Conservation (phyloP, 2,113 vertebrate species). For the human (Homo sapiens) region GRCh38 chr12:68711501-68712000, state of each 20-base stretch:
- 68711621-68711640: not conserved
- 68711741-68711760: not conserved
- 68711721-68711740: not conserved
- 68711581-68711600: not conserved
- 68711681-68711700: not conserved
- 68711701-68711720: not conserved
- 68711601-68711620: not conserved
- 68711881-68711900: not conserved
- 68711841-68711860: not conserved
- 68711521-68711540: too few species aligned
- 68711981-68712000: not conserved
- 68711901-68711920: not conserved
- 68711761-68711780: not conserved
- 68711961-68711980: not conserved
- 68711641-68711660: not conserved
- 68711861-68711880: not conserved
- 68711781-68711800: not conserved
- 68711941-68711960: not conserved
- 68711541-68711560: not conserved
- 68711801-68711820: not conserved
- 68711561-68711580: not conserved
- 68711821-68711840: not conserved
- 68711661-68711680: not conserved
- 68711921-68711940: not conserved
- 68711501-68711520: too few species aligned